Conservation (phyloP, 64 coral and sea anemone genomes). For the Stylophora pistillata region DNA sequence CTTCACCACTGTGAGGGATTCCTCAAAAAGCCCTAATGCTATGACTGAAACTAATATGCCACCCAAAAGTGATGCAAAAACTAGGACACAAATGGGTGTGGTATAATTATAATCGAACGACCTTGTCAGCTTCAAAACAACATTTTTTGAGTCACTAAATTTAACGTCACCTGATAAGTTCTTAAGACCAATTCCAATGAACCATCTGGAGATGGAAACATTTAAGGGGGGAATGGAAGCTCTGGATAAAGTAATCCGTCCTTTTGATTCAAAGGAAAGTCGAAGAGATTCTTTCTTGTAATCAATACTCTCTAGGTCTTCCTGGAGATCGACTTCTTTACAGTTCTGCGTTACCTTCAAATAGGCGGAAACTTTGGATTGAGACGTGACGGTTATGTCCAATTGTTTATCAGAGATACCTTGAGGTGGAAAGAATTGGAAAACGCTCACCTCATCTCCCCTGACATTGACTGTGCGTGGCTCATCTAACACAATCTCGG, state of each 20-base stretch:
- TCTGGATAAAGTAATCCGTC: constrained; percentile 46
- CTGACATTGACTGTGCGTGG: background rate
- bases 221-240: constrained; percentile 13
- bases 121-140: background rate
- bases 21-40: background rate
- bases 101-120: constrained; percentile 8
- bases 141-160: background rate
- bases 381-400: constrained; percentile 33
- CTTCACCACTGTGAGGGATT: constrained; percentile 22
- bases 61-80: background rate
- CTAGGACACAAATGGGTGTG: background rate
- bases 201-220: constrained; percentile 37
- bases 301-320: constrained; percentile 6
- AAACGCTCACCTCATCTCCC: background rate
- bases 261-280: constrained; percentile 49
- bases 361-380: constrained; percentile 26
- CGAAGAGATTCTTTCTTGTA: constrained; percentile 4
- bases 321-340: background rate
- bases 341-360: constrained; percentile 55
- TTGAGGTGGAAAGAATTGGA: constrained; percentile 40
- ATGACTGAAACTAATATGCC: background rate
- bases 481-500: background rate
- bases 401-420: background rate
- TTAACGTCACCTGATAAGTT: background rate
- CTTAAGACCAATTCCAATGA: constrained; percentile 52